Conservation (phyloP, 2,888 invertebrate species). For the Hybos culiciformis region DNA sequence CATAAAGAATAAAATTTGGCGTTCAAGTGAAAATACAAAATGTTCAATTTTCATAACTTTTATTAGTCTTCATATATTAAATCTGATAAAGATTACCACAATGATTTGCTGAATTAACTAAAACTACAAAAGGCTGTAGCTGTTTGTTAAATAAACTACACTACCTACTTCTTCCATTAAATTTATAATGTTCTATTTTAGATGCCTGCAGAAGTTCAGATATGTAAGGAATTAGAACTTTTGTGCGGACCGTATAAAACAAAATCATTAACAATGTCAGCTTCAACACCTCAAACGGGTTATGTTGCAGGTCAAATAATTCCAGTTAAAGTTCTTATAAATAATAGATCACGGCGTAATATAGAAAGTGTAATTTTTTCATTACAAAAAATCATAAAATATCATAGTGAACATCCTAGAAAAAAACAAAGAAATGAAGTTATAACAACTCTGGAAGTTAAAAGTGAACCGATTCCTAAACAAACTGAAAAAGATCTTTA, state of each 20-base stretch:
- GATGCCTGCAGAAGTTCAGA: slow-evolving; percentile 24
- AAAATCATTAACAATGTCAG: slow-evolving; percentile 22
- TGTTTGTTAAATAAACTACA: no score
- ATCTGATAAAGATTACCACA: no score
- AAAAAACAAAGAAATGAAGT: background rate
- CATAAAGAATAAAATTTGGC: no score
- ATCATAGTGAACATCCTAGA: background rate
- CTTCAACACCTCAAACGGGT: slow-evolving; percentile 28
- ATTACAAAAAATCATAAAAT: slow-evolving; percentile 34
- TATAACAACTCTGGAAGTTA: slow-evolving; percentile 15
- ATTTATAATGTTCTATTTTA: no score
- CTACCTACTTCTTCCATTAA: no score
- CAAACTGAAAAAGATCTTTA: slow-evolving; percentile 18
- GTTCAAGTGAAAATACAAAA: no score
- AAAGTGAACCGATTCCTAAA: slow-evolving; percentile 19
- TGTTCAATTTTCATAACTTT: no score
- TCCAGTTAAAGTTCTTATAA: slow-evolving; percentile 37
- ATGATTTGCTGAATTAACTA: no score
- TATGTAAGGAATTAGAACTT: slow-evolving; percentile 25
- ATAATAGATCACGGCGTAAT: slow-evolving; percentile 42
- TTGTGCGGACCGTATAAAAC: slow-evolving; percentile 20
- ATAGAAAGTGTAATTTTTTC: slow-evolving; percentile 36
- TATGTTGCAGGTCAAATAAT: slow-evolving; percentile 33
- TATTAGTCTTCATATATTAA: no score
- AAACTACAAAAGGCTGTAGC: no score